phyloP scores from a whole-genome alignment of 2,888 invertebrate genomes.

The Mimumesa dahlbomi region DNA sequence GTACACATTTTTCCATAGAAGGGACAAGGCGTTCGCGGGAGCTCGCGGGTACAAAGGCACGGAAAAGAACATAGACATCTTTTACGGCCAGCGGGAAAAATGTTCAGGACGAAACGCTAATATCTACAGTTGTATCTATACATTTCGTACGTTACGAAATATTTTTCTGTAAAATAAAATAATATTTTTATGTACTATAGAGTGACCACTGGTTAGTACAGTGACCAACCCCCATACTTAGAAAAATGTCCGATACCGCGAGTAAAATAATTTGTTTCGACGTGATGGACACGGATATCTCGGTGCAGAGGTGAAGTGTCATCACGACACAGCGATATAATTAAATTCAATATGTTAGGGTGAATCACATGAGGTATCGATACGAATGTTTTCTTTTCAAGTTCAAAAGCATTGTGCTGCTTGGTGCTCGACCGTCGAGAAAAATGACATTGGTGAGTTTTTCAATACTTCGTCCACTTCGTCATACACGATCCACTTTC shows the following conservation, averaged over 20 bases:
- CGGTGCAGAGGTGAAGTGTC: conserved; percentile 65
- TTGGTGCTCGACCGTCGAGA: conserved; percentile 46
- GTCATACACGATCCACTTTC: not conserved
- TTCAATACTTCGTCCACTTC: conserved; percentile 13
- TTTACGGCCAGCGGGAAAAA: conserved; percentile 82
- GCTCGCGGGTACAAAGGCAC: conserved; percentile 83
- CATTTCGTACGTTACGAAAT: conserved; percentile 11
- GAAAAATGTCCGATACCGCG: conserved; percentile 16
- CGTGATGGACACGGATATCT: conserved; percentile 52
- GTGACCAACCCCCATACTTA: conserved; percentile 1
- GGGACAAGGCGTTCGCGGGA: conserved; percentile 53
- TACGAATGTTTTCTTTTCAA: conserved; percentile 67
- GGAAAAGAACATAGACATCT: conserved; percentile 86
- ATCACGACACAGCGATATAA: conserved; percentile 65
- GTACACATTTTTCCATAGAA: conserved; percentile 36
- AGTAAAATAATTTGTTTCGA: conserved; percentile 53
- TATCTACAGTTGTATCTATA: conserved; percentile 47
- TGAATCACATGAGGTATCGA: conserved; percentile 64
- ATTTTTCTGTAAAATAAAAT: conserved; percentile 26
- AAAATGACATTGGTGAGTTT: conserved; percentile 72
- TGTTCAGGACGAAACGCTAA: conserved; percentile 78
- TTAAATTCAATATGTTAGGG: conserved; percentile 62
- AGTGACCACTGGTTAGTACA: not conserved
- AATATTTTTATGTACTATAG: conserved; percentile 14
- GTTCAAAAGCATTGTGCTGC: conserved; percentile 60